A percentile compares a stretch with the other conserved stretches of the same genome.
Evolutionary conservation across 2,888 invertebrate genomes (phyloP).

Genomic region (Tipula vernalis): DNA sequence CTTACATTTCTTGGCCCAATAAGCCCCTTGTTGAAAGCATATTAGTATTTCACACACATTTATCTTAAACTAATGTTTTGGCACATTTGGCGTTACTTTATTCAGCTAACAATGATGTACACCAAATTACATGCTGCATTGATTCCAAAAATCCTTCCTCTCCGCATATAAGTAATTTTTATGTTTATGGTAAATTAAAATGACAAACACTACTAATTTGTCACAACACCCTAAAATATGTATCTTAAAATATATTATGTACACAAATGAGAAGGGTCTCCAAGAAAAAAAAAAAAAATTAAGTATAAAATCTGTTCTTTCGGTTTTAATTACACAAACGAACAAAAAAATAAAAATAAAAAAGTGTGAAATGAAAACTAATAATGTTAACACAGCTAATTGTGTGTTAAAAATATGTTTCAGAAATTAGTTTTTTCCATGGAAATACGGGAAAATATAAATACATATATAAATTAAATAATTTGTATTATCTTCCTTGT

Average conservation of each 20-base stretch:
- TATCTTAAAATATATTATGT: background rate
- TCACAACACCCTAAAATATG: background rate
- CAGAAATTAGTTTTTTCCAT: background rate
- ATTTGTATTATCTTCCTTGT: background rate
- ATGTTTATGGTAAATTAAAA: background rate
- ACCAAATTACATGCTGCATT: background rate
- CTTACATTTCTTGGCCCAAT: no score
- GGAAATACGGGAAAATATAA: background rate
- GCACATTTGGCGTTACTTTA: background rate
- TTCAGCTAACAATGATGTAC: background rate
- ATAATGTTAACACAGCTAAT: background rate
- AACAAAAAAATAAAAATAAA: background rate
- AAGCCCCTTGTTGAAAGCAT: no score
- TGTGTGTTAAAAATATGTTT: background rate
- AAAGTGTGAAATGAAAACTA: background rate
- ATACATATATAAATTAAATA: background rate
- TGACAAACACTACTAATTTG: background rate
- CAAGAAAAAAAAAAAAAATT: background rate
- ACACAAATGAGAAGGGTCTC: background rate
- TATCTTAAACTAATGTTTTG: background rate
- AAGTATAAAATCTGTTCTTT: background rate
- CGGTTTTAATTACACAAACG: background rate
- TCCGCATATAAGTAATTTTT: background rate
- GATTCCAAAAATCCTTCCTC: background rate
- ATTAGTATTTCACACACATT: background rate